Evolutionary conservation across 2,797 vertebrate species (phyloP).

Genomic region (Intellagama lesueurii): DNA sequence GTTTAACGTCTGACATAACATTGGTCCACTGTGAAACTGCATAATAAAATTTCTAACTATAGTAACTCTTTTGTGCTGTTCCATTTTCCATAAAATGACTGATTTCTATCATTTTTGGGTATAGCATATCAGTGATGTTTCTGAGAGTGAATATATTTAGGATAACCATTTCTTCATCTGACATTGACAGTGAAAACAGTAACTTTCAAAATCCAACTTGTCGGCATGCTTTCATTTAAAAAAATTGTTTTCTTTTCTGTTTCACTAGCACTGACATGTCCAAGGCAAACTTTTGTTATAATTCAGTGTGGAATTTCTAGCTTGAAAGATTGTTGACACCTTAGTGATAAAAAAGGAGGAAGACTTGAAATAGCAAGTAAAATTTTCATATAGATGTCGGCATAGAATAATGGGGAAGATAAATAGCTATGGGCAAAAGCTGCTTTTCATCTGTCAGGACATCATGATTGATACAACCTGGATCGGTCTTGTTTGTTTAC

Average conservation of each 20-base stretch:
- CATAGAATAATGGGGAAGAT: background rate
- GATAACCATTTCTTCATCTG: background rate
- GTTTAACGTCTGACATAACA: background rate
- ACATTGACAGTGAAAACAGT: background rate
- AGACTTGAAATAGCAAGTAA: background rate
- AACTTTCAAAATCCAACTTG: background rate
- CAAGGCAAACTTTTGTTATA: background rate
- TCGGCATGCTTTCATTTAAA: background rate
- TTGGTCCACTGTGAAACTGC: background rate
- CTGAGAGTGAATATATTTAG: background rate
- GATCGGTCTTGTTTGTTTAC: background rate
- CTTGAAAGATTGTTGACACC: fast-evolving
- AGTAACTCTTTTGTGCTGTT: background rate
- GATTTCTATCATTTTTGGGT: background rate
- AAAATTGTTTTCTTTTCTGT: background rate
- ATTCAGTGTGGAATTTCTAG: slow-evolving; percentile 31
- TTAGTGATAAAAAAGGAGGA: background rate
- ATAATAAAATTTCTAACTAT: background rate
- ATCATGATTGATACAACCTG: background rate
- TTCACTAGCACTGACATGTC: background rate
- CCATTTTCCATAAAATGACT: background rate
- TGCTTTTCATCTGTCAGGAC: background rate
- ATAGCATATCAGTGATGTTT: background rate
- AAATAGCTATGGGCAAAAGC: background rate
- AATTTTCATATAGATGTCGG: background rate